Percentiles rank a stretch among this genome's conserved stretches.
Evolutionary conservation across 2,113 vertebrate species (phyloP).

Genomic region (Colossoma macropomum): DNA sequence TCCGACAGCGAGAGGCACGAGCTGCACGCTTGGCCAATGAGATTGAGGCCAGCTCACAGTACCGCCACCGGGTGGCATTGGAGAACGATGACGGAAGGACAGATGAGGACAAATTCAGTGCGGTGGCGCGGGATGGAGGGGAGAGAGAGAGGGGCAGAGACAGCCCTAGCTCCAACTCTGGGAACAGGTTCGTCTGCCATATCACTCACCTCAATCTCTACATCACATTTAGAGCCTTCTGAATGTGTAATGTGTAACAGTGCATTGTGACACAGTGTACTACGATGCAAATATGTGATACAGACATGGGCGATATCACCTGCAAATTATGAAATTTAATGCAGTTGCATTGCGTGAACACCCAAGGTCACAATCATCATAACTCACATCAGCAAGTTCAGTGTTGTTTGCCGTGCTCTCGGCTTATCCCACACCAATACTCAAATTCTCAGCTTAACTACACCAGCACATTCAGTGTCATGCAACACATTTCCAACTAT

Average conservation of each 20-base stretch:
- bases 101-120: conserved; percentile 89
- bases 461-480: too few relatives aligned
- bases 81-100: conserved; percentile 89
- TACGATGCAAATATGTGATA: background rate
- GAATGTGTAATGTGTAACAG: background rate
- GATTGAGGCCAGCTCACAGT: conserved; percentile 90
- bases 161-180: conserved; percentile 73
- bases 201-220: background rate
- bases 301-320: too few relatives aligned
- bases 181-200: conserved; percentile 65
- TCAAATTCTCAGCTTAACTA: too few relatives aligned
- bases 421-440: too few relatives aligned
- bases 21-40: conserved; percentile 87
- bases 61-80: conserved; percentile 82
- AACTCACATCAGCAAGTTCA: too few relatives aligned
- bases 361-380: too few relatives aligned
- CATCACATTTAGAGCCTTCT: background rate
- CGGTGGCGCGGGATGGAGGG: conserved; percentile 77
- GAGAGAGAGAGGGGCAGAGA: conserved; percentile 69
- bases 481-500: too few relatives aligned
- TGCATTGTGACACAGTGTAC: background rate
- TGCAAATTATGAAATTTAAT: too few relatives aligned
- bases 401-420: too few relatives aligned
- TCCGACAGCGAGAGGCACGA: conserved; percentile 85
- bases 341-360: too few relatives aligned